Evolutionary conservation across 35 echinoderm and acorn worm genomes (phyloP).

Genomic region (Apostichopus japonicus): DNA sequence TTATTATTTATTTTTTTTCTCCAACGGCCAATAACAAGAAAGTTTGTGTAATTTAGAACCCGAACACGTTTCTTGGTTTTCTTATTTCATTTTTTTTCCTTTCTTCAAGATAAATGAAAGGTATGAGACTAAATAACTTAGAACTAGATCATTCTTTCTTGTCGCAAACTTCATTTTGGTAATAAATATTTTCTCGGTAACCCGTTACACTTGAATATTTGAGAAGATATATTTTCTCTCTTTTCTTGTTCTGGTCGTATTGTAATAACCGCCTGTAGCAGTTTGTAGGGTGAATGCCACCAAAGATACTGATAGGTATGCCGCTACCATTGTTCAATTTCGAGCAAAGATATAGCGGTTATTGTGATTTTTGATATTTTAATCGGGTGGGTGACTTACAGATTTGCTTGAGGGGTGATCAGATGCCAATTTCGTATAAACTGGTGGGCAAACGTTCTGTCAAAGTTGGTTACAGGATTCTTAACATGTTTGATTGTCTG

Average conservation of each 20-base stretch:
- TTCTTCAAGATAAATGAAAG: neutral
- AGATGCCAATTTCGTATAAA: constrained; percentile 40
- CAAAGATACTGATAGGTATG: constrained; percentile 14
- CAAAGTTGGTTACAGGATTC: constrained; percentile 20
- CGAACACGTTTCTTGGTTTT: neutral
- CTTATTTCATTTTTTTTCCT: neutral
- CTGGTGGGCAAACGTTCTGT: constrained; percentile 49
- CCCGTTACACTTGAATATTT: neutral
- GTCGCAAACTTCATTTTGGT: neutral
- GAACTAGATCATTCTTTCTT: neutral
- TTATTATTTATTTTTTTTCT: no score
- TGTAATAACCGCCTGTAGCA: constrained; percentile 38
- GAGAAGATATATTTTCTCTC: neutral
- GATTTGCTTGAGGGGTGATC: neutral
- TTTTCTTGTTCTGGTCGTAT: neutral
- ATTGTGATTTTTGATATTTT: constrained; percentile 37
- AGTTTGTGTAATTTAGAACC: neutral
- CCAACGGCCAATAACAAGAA: neutral
- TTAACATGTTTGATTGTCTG: neutral
- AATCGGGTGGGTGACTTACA: constrained; percentile 32
- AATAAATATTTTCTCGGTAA: constrained; percentile 12
- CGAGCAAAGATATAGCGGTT: neutral
- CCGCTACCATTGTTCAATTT: neutral
- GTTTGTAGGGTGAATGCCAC: constrained; percentile 18
- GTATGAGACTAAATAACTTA: neutral